Evolutionary conservation across 2,113 vertebrate genomes (phyloP), one percentile per base, ranked within the genome.

Genomic region (Melanocharis versteri): DNA sequence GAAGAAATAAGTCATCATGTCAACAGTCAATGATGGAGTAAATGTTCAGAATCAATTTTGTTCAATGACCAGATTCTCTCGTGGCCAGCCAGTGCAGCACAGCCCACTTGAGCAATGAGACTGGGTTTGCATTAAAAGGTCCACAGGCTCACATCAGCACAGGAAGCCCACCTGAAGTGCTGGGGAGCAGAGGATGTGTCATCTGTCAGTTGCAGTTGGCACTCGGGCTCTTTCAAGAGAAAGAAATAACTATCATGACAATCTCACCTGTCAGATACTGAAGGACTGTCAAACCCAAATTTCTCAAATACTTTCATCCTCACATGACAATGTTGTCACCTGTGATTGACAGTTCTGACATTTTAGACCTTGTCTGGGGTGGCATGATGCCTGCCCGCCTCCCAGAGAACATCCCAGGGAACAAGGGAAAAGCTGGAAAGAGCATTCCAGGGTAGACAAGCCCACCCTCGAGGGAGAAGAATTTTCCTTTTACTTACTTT

Each of bases 401-500:
- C 24, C 45, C 50, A 50, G 30, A 33, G 39, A 86, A 40, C 6
- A 42, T 37, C 39, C 53, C 44, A 66, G 22, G n/a, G 10, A 73
- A 7, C 21, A 69, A 28, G 11, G 17, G 17, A 56, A 70, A 73
- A 28, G 10, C 53, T n/a, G 28, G 13, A 16, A 72, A 48, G 15
- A 33, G 5, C 8, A 48, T 33, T 39, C 4, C 35, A 60, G 19
- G 24, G 18, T 57, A 40, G n/a, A 11, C 4, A 77, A 50, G 10
- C 39, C 6, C 23, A 42, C 3, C 3, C 4, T 24, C 6, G 1
- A 6, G 9, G 13, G 11, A 19, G 5, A 11, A 19, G 5, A 11
- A 13, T 15, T 56, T 58, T n/a, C 7, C 16, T 76, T 40, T 72
- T 14, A 56, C 45, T 72, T 51, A 28, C 16, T 33, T 45, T 0